Conservation (phyloP, 2,113 vertebrate species). For the Nipponia nippon region DNA sequence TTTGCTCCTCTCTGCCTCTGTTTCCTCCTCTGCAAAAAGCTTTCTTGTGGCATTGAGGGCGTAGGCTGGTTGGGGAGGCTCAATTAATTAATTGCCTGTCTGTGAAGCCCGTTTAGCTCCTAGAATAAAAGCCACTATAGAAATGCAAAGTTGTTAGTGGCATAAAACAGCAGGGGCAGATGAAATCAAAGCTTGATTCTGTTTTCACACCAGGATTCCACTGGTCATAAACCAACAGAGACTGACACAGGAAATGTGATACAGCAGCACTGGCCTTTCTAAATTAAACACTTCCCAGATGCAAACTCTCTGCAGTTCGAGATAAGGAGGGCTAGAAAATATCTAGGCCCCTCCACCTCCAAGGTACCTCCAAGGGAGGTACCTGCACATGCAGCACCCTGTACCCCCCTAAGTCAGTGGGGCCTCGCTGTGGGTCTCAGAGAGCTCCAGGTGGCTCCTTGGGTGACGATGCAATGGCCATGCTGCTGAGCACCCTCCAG, state of each 20-base stretch:
- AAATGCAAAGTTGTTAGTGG: conserved; percentile 27
- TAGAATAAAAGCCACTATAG: conserved; percentile 39
- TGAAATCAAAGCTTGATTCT: conserved; percentile 31
- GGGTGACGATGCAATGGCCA: not conserved
- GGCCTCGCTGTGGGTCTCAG: not conserved
- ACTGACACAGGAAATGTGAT: not conserved
- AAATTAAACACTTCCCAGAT: conserved; percentile 7
- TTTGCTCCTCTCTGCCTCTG: not conserved
- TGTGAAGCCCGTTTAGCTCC: conserved; percentile 49
- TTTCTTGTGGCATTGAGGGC: not conserved
- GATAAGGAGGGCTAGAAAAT: not conserved
- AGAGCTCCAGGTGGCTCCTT: not conserved
- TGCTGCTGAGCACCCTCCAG: not conserved
- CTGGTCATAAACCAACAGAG: conserved; percentile 36
- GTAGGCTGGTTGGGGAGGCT: conserved; percentile 20
- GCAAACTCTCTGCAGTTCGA: not conserved
- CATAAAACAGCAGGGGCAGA: conserved; percentile 34
- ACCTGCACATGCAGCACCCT: not conserved
- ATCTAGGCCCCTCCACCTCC: not conserved
- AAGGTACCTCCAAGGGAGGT: not conserved
- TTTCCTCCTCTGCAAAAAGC: not conserved
- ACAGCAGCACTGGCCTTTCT: not conserved
- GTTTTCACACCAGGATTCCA: conserved; percentile 43
- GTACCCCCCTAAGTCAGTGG: accelerated
- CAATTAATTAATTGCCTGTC: conserved; percentile 59